Percentiles rank a stretch among this genome's conserved stretches.
phyloP scores from a whole-genome alignment of 2,888 invertebrate genomes.

The Podotricha telesiphe region DNA sequence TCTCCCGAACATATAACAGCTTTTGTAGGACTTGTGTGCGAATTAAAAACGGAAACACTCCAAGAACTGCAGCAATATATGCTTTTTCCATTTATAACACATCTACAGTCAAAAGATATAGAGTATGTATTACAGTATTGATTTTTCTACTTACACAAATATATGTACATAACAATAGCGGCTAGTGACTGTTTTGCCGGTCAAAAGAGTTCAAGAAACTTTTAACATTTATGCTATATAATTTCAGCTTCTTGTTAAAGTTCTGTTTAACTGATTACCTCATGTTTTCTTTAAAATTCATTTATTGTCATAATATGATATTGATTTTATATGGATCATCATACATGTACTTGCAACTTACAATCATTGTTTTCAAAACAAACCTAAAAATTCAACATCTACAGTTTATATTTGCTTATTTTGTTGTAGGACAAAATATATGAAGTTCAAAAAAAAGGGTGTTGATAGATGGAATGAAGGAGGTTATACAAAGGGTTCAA shows the following conservation, averaged over 20 bases:
- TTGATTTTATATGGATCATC: neutral
- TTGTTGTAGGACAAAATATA: constrained; percentile 64
- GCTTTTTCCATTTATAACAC: constrained; percentile 77
- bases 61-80: constrained; percentile 82
- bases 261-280: neutral
- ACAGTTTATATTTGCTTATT: neutral
- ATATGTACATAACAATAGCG: constrained; percentile 14
- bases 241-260: neutral
- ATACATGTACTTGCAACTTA: neutral
- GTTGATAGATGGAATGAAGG: constrained; percentile 76
- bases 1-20: constrained; percentile 62
- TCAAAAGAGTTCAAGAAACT: neutral
- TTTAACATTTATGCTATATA: neutral
- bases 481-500: constrained; percentile 74
- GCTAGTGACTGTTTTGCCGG: constrained; percentile 5
- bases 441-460: constrained; percentile 76
- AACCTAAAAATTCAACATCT: neutral
- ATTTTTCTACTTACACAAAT: constrained; percentile 24
- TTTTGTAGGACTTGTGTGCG: constrained; percentile 59
- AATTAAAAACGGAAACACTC: constrained; percentile 66
- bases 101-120: constrained; percentile 62
- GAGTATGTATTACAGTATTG: constrained; percentile 57
- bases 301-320: too few species aligned
- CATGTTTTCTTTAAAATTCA: neutral
- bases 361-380: neutral